Base-by-base conservation (phyloP, 1,140 invertebrate genomes). In the Trachymyrmex septentrionalis region DNA sequence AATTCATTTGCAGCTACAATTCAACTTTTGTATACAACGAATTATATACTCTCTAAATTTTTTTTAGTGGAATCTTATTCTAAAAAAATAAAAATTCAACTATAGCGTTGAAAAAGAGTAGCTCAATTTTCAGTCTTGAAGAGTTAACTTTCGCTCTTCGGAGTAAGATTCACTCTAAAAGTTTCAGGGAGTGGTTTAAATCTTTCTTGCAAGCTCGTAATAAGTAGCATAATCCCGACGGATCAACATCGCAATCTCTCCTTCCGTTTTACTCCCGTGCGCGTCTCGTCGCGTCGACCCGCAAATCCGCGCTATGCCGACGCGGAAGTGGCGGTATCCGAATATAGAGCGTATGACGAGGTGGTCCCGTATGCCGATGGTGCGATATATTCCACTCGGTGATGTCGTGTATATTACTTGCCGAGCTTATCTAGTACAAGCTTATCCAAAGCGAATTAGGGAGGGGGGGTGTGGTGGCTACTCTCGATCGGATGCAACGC, bases 391-490 rank as follows among this genome's bases (percentile, higher is more conserved):
- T 2, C 12, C 24, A 21, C 34, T 19, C 38, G 67, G 53, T 72
- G 38, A 63, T 69, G 21, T 81, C 34, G 53, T 34, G 21, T 72
- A 48, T 80, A 73, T 84, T 84, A 84, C 67, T 84, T 84, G 80
- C 69, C 67, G 38, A 24, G 80, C 55, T 71, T 61, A 61, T 24
- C 30, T 21, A n/a, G 30, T 30, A 71, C 55, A 57, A 48, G 24
- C n/a, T 73, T 61, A 63, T 1, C 27, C 67, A 38, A 50, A 44
- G 38, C 9, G 24, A 71, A 34, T 59, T 50, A n/a, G 67, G 53
- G 69, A 9, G 24, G 27, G 77, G 6, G 67, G 53, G 69, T 9
- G 24, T n/a, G 77, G 6, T 55, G 27, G 63, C 19, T 53, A 6
- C 19, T 38, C 59, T 38, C 59, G 30, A 73, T 38, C 71, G 30